Conservation (phyloP, 64 coral and sea anemone genomes). For the Montipora sp. region DNA sequence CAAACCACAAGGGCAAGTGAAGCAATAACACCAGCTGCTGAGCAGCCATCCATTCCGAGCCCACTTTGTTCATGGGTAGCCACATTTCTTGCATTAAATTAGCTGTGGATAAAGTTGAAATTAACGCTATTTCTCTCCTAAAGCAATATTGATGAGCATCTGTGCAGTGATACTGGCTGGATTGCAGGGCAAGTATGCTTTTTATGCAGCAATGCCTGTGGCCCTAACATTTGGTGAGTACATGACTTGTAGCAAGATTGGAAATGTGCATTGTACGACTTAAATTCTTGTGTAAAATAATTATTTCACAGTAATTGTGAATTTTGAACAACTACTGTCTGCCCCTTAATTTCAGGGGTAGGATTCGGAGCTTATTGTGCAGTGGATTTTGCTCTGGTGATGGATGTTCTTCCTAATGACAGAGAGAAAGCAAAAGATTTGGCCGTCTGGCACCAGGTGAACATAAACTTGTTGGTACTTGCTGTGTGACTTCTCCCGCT, state of each 20-base stretch:
- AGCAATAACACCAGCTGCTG: too few relatives aligned
- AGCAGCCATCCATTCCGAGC: too few relatives aligned
- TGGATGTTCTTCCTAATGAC: conserved; percentile 96
- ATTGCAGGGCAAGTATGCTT: conserved; percentile 93
- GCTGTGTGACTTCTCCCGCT: too few relatives aligned
- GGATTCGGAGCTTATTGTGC: conserved; percentile 99
- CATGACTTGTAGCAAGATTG: neutral
- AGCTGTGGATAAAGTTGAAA: neutral
- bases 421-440: conserved; percentile 99
- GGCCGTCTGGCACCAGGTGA: conserved; percentile 98
- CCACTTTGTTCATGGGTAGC: too few relatives aligned
- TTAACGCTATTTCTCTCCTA: neutral
- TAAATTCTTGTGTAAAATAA: too few relatives aligned
- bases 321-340: neutral
- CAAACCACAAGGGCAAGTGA: too few relatives aligned
- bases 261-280: too few relatives aligned
- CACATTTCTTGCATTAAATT: neutral
- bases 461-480: neutral
- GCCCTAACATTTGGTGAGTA: conserved; percentile 86
- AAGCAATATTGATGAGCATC: conserved; percentile 93
- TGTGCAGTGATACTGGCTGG: conserved; percentile 95
- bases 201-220: conserved; percentile 95
- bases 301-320: too few relatives aligned
- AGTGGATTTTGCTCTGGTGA: conserved; percentile 97
- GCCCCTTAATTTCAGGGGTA: conserved; percentile 48